phyloP scores from a whole-genome alignment of 2,888 invertebrate species.

The Rhimphoctona megacephalus region DNA sequence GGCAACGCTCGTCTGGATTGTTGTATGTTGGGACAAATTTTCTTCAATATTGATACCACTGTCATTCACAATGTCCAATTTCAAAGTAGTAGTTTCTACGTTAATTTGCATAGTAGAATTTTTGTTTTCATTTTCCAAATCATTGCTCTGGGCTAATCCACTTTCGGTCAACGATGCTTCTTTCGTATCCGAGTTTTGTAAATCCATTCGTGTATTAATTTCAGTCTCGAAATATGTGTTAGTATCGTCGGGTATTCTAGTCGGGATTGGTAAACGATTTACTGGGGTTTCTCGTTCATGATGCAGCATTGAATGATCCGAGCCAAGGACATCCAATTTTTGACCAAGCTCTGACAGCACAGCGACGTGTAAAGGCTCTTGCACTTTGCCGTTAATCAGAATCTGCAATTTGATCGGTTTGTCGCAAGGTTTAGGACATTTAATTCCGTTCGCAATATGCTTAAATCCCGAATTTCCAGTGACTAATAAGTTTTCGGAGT shows the following conservation, averaged over 20 bases:
- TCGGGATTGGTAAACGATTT: neutral
- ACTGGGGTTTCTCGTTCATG: neutral
- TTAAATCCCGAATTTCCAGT: neutral
- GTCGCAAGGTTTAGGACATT: slow-evolving; percentile 56
- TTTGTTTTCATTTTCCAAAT: neutral
- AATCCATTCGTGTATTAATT: slow-evolving; percentile 26
- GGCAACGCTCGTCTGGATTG: neutral
- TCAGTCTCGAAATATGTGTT: neutral
- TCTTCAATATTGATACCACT: neutral
- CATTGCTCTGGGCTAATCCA: neutral
- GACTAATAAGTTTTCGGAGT: neutral
- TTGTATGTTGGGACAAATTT: slow-evolving; percentile 13
- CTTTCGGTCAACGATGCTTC: neutral
- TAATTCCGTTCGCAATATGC: neutral
- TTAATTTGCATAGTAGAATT: neutral
- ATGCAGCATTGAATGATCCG: neutral
- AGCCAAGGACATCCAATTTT: slow-evolving; percentile 34
- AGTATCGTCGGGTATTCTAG: slow-evolving; percentile 6
- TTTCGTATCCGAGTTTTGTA: neutral
- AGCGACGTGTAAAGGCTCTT: slow-evolving; percentile 49
- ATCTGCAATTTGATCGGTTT: slow-evolving; percentile 66
- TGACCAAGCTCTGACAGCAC: slow-evolving; percentile 34
- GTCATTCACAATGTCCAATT: neutral
- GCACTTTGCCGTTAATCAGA: slow-evolving; percentile 52
- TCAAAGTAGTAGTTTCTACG: neutral